Percentiles rank a stretch among this genome's conserved stretches.
phyloP scores from a whole-genome alignment of 2,113 vertebrate genomes.

The Bambusicola thoracicus region DNA sequence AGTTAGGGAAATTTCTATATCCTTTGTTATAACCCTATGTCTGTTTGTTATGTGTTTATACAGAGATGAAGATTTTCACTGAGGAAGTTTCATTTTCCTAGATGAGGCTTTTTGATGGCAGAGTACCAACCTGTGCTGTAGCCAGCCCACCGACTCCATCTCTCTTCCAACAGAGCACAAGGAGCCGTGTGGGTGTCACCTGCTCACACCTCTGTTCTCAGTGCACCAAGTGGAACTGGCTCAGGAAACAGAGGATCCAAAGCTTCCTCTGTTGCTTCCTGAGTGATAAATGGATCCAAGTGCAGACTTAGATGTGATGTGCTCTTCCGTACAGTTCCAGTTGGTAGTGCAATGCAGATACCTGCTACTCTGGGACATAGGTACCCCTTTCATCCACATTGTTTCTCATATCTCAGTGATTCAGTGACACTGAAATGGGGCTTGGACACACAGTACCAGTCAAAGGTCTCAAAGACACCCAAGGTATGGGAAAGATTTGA shows the following conservation, averaged over 20 bases:
- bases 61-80: neutral
- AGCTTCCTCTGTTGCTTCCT: neutral
- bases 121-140: neutral
- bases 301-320: neutral
- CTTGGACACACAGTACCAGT: neutral
- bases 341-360: neutral
- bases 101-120: neutral
- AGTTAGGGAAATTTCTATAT: neutral
- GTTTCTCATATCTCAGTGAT: neutral
- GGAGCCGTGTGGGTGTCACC: neutral
- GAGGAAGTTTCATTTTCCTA: neutral
- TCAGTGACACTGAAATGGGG: neutral
- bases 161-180: neutral
- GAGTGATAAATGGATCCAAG: neutral
- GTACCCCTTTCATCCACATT: neutral
- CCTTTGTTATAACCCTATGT: too few species aligned
- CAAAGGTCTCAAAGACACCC: neutral
- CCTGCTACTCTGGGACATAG: neutral
- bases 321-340: neutral
- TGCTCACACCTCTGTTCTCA: neutral
- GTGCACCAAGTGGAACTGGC: neutral
- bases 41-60: neutral
- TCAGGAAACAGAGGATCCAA: neutral
- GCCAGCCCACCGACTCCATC: neutral
- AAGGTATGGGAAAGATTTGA: neutral